Conservation (phyloP, 2,797 vertebrate genomes). For the Cryptoprocta ferox region DNA sequence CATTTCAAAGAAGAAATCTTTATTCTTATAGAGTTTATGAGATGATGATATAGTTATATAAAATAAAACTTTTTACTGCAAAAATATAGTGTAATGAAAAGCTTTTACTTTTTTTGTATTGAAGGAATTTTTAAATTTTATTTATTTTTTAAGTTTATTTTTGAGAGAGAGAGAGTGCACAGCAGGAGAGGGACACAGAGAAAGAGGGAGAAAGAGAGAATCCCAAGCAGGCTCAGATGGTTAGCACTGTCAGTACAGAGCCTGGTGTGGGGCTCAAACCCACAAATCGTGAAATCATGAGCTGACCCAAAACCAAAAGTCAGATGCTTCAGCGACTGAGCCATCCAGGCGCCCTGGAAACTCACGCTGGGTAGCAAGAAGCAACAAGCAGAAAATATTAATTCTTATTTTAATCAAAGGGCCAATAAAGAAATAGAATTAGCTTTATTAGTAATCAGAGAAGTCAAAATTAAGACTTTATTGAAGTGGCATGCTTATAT, state of each 20-base stretch:
- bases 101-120: background rate
- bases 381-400: constrained; percentile 22
- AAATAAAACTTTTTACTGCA: background rate
- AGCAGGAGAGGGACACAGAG: too few species aligned
- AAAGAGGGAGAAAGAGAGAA: too few species aligned
- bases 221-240: too few species aligned
- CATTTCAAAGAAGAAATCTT: background rate
- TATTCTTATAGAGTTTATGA: background rate
- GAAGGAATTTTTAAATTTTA: background rate
- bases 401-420: background rate
- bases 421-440: background rate
- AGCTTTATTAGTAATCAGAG: background rate
- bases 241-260: too few species aligned
- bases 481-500: background rate
- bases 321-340: too few species aligned
- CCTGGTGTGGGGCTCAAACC: too few species aligned
- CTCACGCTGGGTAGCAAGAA: background rate
- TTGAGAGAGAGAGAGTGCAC: too few species aligned
- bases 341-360: background rate
- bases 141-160: too few species aligned
- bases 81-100: background rate
- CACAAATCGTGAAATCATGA: too few species aligned
- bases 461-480: background rate
- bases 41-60: background rate
- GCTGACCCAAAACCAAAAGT: too few species aligned